Evolutionary conservation across 2,113 vertebrate genomes (phyloP).

Genomic region (Pseudopipra pipra): DNA sequence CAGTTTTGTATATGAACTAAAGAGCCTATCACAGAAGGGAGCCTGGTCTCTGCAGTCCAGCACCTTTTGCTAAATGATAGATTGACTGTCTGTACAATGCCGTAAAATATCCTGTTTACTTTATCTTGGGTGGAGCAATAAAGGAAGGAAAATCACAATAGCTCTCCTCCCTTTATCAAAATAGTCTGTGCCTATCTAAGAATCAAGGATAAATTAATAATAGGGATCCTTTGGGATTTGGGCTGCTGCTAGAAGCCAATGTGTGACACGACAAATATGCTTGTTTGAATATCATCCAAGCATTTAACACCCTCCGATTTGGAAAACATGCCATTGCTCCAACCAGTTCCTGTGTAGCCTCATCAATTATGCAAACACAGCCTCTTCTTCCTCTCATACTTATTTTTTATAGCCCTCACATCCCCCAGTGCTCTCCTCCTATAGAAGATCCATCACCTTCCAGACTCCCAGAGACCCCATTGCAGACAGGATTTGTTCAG

Average conservation of each 20-base stretch:
- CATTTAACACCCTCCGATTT: constrained; percentile 10
- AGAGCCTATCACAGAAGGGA: not conserved
- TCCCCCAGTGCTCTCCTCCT: not conserved
- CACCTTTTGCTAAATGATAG: not conserved
- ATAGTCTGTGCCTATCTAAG: constrained; percentile 55
- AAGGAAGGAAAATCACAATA: constrained; percentile 54
- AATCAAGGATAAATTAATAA: constrained; percentile 53
- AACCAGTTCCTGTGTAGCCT: not conserved
- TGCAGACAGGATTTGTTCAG: not conserved
- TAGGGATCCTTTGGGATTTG: not conserved
- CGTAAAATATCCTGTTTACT: constrained; percentile 58
- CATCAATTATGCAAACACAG: not conserved
- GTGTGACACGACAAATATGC: not conserved
- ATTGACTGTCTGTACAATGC: constrained; percentile 18
- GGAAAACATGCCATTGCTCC: not conserved
- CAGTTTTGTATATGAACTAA: not conserved
- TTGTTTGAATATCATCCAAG: constrained; percentile 39
- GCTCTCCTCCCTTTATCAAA: constrained; percentile 71
- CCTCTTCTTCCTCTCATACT: not conserved
- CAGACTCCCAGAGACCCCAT: not conserved
- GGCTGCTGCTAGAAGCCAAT: not conserved
- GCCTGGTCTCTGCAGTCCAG: not conserved
- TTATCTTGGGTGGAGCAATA: constrained; percentile 68
- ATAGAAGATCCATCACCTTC: not conserved
- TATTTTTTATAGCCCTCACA: not conserved